Evolutionary conservation across 2,888 invertebrate genomes (phyloP).

Genomic region (Piscicola geometra): DNA sequence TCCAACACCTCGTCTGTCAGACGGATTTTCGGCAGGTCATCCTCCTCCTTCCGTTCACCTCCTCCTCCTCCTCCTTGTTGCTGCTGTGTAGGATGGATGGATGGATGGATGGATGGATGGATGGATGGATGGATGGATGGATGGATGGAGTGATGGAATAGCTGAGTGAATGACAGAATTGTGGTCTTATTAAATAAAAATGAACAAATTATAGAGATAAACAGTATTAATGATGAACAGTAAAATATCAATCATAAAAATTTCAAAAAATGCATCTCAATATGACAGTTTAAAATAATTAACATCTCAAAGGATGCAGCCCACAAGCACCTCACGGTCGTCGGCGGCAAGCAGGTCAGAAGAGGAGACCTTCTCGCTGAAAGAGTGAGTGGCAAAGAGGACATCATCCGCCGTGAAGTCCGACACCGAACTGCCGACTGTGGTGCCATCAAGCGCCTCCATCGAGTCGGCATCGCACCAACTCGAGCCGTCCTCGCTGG

Average conservation of each 20-base stretch:
- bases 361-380: neutral
- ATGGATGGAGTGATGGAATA: too few relatives aligned
- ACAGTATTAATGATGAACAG: too few relatives aligned
- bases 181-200: too few relatives aligned
- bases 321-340: neutral
- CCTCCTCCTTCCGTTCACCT: neutral
- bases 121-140: too few relatives aligned
- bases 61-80: neutral
- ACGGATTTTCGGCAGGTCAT: neutral
- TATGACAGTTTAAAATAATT: neutral
- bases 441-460: slow-evolving; percentile 32
- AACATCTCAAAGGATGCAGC: neutral
- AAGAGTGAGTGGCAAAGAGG: neutral
- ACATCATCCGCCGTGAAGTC: slow-evolving; percentile 30
- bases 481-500: slow-evolving; percentile 27
- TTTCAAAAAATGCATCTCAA: neutral
- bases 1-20: slow-evolving; percentile 5
- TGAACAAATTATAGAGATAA: too few relatives aligned
- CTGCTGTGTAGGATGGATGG: too few relatives aligned
- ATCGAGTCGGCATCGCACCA: slow-evolving; percentile 34
- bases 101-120: too few relatives aligned
- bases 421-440: slow-evolving; percentile 21
- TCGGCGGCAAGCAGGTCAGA: too few relatives aligned
- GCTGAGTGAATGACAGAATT: too few relatives aligned
- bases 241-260: too few relatives aligned